Percentiles rank a stretch among this genome's conserved stretches.
phyloP scores from a whole-genome alignment of 1,140 invertebrate genomes.

The Callitettix versicolor region DNA sequence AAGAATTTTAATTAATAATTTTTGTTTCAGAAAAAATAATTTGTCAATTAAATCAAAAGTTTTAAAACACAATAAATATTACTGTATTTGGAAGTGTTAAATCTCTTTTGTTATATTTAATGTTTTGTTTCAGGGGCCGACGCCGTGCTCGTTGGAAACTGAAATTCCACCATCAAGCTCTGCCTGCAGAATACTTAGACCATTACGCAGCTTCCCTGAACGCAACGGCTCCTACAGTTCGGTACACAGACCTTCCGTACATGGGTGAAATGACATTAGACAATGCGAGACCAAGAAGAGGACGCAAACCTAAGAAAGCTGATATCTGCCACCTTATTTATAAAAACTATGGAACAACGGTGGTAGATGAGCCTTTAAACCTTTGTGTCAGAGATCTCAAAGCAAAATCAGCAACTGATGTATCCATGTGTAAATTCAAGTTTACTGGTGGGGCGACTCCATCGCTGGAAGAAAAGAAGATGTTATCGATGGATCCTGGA shows the following conservation, averaged over 20 bases:
- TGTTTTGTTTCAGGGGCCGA: conserved; percentile 39
- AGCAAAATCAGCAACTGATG: conserved; percentile 21
- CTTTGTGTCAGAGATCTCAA: conserved; percentile 59
- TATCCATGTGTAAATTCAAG: conserved; percentile 87
- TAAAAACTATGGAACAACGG: conserved; percentile 79
- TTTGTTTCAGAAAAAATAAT: too few relatives aligned
- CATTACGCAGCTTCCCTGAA: conserved; percentile 61
- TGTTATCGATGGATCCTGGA: conserved; percentile 46
- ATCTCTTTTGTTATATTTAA: too few relatives aligned
- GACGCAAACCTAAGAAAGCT: conserved; percentile 74
- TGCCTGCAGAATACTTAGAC: conserved; percentile 65
- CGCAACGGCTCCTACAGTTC: conserved; percentile 39
- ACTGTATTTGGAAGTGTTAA: too few relatives aligned
- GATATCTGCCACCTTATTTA: conserved; percentile 86
- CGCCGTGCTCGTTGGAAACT: conserved; percentile 61
- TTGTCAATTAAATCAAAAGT: too few relatives aligned
- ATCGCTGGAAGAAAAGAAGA: conserved; percentile 79
- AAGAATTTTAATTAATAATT: too few relatives aligned
- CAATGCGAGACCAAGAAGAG: conserved; percentile 69
- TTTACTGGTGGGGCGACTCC: conserved; percentile 82
- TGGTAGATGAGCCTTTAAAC: conserved; percentile 62
- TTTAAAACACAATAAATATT: too few relatives aligned
- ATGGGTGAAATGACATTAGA: conserved; percentile 85
- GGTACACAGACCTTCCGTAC: conserved; percentile 74
- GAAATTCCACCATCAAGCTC: conserved; percentile 70